Conservation (phyloP, 2,888 invertebrate genomes). For the Hydriomena furcata region DNA sequence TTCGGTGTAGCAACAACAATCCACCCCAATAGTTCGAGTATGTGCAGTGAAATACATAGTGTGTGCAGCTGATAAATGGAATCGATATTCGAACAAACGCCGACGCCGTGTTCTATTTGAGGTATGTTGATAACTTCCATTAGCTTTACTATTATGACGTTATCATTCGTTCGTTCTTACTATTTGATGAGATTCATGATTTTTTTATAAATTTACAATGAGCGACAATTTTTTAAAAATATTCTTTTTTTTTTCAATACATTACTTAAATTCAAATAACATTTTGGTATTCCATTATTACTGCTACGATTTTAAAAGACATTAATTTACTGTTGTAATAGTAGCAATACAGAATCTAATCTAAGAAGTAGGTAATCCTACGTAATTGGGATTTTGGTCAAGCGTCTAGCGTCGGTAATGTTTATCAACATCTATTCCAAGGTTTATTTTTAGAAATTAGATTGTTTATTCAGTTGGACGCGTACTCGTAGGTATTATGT, state of each 20-base stretch:
- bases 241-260: no score
- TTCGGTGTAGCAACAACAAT: constrained; percentile 56
- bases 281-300: no score
- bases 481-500: background rate
- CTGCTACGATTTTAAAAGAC: no score
- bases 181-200: background rate
- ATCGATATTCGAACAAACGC: constrained; percentile 41
- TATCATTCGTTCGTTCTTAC: constrained; percentile 7
- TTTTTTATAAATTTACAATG: no score
- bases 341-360: no score
- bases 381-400: no score
- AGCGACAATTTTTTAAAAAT: background rate
- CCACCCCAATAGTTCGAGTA: constrained; percentile 39
- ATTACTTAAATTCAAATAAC: no score
- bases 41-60: constrained; percentile 40
- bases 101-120: constrained; percentile 29
- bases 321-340: no score
- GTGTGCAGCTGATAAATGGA: constrained; percentile 46
- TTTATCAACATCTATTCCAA: no score
- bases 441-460: constrained; percentile 2
- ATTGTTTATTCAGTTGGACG: constrained; percentile 3
- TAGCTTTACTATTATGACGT: constrained; percentile 12
- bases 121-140: constrained; percentile 31
- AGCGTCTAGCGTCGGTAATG: no score
- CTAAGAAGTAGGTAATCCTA: no score